These are phyloP conservation scores for Ylistrum balloti DNA, from an alignment of 1,140 invertebrate species.

Conservation along the genomic window DNA sequence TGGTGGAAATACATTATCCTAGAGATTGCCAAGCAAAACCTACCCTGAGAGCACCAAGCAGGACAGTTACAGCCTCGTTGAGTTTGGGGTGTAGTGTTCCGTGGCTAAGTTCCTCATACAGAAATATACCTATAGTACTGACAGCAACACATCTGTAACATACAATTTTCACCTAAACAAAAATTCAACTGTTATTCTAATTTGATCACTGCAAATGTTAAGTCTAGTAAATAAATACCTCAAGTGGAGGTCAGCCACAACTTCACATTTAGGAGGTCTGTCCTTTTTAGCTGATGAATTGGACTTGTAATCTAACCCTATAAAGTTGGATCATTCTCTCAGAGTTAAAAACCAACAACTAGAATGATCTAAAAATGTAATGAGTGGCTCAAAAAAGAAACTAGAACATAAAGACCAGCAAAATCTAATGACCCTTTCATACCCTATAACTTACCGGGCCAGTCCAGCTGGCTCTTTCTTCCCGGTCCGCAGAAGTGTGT, in stretches of 20 bases:
- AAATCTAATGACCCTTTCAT: background rate
- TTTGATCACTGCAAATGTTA: too few relatives aligned
- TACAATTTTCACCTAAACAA: background rate
- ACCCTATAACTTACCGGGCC: conserved; percentile 85
- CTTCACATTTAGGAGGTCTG: too few relatives aligned
- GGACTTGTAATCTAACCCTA: too few relatives aligned
- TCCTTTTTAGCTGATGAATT: too few relatives aligned
- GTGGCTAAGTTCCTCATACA: conserved; percentile 88
- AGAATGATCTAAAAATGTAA: too few relatives aligned
- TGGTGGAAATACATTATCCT: too few relatives aligned
- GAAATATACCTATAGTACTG: conserved; percentile 92
- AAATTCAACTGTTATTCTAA: background rate
- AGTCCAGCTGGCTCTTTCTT: conserved; percentile 93
- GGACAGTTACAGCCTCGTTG: conserved; percentile 92
- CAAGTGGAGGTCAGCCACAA: too few relatives aligned
- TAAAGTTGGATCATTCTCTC: too few relatives aligned
- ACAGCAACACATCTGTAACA: conserved; percentile 89
- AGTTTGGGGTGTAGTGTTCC: conserved; percentile 88
- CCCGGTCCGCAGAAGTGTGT: conserved; percentile 92
- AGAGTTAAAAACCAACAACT: too few relatives aligned
- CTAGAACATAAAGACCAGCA: background rate
- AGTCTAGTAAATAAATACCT: too few relatives aligned
- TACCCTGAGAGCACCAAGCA: conserved; percentile 84
- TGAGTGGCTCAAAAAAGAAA: background rate
- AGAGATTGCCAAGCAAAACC: too few relatives aligned